These are phyloP conservation scores for Charina bottae DNA, from an alignment of 2,113 vertebrate genomes.

Conservation along the genomic window DNA sequence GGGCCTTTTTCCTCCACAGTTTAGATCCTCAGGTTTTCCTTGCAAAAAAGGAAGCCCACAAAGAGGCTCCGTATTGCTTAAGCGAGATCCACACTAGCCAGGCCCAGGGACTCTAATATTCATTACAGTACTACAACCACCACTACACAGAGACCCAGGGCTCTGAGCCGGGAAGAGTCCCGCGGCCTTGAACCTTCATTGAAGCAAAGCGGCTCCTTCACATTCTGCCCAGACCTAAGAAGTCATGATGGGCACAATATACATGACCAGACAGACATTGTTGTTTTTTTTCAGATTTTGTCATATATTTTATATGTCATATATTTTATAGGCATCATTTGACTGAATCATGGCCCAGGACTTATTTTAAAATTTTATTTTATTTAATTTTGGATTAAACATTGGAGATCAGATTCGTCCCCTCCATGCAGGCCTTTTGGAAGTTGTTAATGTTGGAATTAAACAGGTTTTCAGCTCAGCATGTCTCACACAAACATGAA, in stretches of 20 bases:
- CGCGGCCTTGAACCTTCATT: neutral
- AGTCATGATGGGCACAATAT: neutral
- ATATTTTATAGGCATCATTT: neutral
- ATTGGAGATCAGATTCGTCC: neutral
- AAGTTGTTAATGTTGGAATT: too few species aligned
- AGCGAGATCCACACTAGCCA: neutral
- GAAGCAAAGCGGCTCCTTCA: neutral
- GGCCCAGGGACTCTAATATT: neutral
- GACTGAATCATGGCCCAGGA: neutral
- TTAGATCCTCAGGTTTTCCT: neutral
- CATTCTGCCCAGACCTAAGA: neutral
- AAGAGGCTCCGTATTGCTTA: neutral
- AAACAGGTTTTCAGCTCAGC: too few species aligned
- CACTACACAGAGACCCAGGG: neutral
- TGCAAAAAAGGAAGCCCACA: neutral
- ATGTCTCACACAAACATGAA: too few species aligned
- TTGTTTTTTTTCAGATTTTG: neutral
- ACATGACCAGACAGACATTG: neutral
- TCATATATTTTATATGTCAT: neutral
- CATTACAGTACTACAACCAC: neutral
- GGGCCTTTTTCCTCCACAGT: neutral
- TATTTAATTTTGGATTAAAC: too few species aligned
- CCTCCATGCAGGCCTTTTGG: neutral
- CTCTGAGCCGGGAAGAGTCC: neutral
- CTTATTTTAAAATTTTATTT: too few species aligned